Percentiles rank a stretch among this genome's conserved stretches.
Conservation (phyloP, 2,888 invertebrate genomes). For the Sminthurides aquaticus region DNA sequence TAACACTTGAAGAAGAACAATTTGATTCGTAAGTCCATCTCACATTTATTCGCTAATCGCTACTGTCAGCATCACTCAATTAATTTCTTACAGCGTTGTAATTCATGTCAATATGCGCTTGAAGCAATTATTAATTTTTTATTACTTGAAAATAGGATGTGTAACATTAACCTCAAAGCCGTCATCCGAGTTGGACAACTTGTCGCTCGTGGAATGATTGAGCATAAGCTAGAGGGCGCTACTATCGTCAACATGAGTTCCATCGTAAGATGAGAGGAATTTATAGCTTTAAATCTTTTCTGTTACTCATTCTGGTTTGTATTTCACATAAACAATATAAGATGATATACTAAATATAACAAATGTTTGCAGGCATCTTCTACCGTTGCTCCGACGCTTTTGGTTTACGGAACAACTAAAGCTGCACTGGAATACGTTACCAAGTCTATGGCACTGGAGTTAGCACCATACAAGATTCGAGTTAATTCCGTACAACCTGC, state of each 20-base stretch:
- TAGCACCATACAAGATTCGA: neutral
- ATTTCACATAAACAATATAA: no score
- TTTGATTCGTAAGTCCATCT: neutral
- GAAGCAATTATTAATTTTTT: no score
- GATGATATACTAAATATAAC: no score
- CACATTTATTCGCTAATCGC: no score
- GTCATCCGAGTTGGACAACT: neutral
- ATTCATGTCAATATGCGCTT: no score
- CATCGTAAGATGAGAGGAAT: neutral
- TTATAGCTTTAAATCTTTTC: no score
- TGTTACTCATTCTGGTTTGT: no score
- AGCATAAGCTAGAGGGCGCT: neutral
- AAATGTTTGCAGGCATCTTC: no score
- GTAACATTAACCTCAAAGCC: neutral
- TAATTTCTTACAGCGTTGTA: no score
- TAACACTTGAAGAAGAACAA: neutral
- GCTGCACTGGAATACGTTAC: neutral
- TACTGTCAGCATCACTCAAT: no score
- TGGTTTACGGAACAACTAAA: neutral
- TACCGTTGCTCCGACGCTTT: neutral
- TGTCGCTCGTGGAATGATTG: neutral
- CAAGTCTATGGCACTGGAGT: neutral
- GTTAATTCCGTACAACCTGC: neutral
- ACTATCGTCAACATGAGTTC: neutral
- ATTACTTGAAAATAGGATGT: neutral